These are phyloP conservation scores for Drosophila chauvacae DNA, from an alignment of 1,140 invertebrate species.

Conservation along the genomic window DNA sequence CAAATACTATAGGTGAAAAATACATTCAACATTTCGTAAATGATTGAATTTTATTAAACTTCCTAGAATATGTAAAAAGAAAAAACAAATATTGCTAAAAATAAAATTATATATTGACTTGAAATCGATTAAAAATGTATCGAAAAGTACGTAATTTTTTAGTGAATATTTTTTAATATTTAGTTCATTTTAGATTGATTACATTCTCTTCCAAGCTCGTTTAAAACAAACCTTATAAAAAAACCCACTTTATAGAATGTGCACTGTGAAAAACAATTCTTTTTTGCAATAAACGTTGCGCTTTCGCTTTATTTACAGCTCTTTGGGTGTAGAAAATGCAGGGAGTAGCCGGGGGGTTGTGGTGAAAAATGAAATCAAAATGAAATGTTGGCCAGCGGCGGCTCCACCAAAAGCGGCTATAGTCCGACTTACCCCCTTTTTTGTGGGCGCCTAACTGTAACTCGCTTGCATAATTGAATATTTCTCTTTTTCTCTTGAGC, in stretches of 20 bases:
- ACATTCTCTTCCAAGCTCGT: no score
- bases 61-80: no score
- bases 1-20: no score
- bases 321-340: conserved; percentile 14
- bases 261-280: conserved; percentile 6
- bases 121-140: no score
- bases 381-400: conserved; percentile 60
- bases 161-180: no score
- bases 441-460: conserved; percentile 31
- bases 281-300: conserved; percentile 30
- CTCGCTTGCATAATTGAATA: conserved; percentile 55
- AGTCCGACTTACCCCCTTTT: conserved; percentile 15
- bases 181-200: no score
- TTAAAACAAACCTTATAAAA: no score
- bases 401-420: conserved; percentile 22
- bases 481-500: conserved; percentile 41
- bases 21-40: no score
- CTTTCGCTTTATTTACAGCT: conserved; percentile 42
- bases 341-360: background rate
- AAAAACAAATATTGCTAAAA: no score
- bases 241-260: background rate
- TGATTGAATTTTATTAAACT: no score
- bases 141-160: no score
- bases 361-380: conserved; percentile 48
- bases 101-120: no score